These are phyloP conservation scores for Hippocampus zosterae DNA, from an alignment of 2,113 vertebrate genomes.

Conservation along the genomic window DNA sequence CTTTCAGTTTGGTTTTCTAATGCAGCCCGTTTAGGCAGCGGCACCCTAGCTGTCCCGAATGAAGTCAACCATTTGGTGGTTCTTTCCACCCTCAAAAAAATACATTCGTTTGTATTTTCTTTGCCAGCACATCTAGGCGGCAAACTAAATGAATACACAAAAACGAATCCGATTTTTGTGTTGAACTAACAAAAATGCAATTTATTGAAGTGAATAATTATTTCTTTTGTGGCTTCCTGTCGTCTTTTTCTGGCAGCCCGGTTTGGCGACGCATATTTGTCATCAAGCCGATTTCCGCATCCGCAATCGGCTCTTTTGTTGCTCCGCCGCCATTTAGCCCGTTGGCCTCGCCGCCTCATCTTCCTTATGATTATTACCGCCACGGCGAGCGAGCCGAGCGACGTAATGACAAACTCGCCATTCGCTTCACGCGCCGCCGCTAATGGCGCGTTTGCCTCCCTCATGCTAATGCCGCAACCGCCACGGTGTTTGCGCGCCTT, in stretches of 20 bases:
- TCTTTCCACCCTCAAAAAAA: no score
- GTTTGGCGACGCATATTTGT: conserved; percentile 60
- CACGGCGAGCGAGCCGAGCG: conserved; percentile 64
- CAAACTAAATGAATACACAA: no score
- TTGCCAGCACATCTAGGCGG: no score
- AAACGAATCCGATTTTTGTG: conserved; percentile 20
- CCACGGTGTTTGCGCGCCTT: conserved; percentile 49
- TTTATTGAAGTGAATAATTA: conserved; percentile 15
- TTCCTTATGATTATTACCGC: conserved; percentile 64
- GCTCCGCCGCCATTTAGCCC: conserved; percentile 56
- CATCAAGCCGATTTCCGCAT: conserved; percentile 59
- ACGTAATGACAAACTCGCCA: conserved; percentile 77
- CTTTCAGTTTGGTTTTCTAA: no score
- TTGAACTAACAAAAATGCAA: conserved; percentile 49
- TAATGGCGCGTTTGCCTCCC: conserved; percentile 64
- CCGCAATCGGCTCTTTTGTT: conserved; percentile 71
- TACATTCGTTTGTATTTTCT: no score
- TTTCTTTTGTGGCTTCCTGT: not conserved
- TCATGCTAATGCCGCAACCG: conserved; percentile 67
- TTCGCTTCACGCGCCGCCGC: conserved; percentile 70
- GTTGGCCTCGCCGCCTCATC: conserved; percentile 61
- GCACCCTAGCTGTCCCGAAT: no score
- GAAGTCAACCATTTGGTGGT: no score
- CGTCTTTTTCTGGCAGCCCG: not conserved
- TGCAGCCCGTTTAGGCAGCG: no score